These are phyloP conservation scores for Dryadula phaetusa DNA, from an alignment of 2,888 invertebrate genomes.

Conservation along the genomic window DNA sequence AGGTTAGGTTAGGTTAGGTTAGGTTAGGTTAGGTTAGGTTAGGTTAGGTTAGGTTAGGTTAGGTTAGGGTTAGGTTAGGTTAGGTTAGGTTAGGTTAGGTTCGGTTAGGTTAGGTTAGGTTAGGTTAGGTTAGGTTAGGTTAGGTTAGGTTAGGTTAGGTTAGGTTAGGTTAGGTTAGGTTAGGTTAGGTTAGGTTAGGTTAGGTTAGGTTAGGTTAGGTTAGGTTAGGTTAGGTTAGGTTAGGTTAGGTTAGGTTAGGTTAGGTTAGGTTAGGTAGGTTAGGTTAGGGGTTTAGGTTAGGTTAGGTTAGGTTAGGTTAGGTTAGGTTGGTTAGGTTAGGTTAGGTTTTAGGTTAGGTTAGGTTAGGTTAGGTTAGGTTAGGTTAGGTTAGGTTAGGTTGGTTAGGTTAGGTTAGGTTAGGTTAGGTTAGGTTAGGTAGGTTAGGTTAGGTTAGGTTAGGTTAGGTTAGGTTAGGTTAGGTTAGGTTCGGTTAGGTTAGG, in stretches of 20 bases:
- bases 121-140: slow-evolving; percentile 45
- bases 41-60: slow-evolving; percentile 49
- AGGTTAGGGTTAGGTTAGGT: slow-evolving; percentile 42
- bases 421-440: slow-evolving; percentile 5
- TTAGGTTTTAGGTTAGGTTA: slow-evolving; percentile 43
- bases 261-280: slow-evolving; percentile 45
- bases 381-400: background rate
- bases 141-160: slow-evolving; percentile 46
- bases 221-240: slow-evolving; percentile 44
- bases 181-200: slow-evolving; percentile 44
- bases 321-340: slow-evolving; percentile 36
- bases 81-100: slow-evolving; percentile 49
- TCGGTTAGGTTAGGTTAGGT: slow-evolving; percentile 43
- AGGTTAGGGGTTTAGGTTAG: slow-evolving; percentile 38
- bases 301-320: slow-evolving; percentile 46
- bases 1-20: slow-evolving; percentile 52
- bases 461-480: slow-evolving; percentile 13
- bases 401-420: slow-evolving; percentile 14
- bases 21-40: slow-evolving; percentile 51
- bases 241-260: slow-evolving; percentile 43
- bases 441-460: slow-evolving; percentile 25
- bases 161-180: no score
- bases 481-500: slow-evolving; percentile 10
- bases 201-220: no score
- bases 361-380: no score